Base-by-base conservation (phyloP, 2,888 invertebrate genomes). In the Megastigmus dorsalis region DNA sequence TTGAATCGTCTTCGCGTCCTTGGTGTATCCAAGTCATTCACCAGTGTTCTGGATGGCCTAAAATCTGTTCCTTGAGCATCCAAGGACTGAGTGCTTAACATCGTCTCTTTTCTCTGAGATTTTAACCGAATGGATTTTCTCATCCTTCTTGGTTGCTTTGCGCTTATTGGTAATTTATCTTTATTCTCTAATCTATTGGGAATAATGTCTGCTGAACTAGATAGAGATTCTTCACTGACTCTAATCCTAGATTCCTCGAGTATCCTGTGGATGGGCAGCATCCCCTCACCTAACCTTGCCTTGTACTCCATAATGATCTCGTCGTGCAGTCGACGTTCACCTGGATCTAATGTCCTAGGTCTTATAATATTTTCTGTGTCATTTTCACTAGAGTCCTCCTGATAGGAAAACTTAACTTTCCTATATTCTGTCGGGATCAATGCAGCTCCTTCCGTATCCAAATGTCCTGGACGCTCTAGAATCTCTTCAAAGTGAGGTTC, bases 171-270 rank as follows among this genome's bases (percentile, higher is more conserved):
- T 10, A 54, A 3, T n/a, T 55, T 66, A 3, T 13, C 18, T 38
- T 10, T 73, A 13, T n/a, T 52, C 33, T 36, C 55, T 6, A 71
- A 18, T 18, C 75, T 50, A n/a, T 79, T 79, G 4, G 77, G 77
- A 20, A 77, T 77, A n/a, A 73, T 50, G 15, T 75, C 70, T 0
- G 70, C 48, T 0, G 28, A 28, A 13, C 65, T 55, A 15, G 66
- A 45, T 38, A 69, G 54, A 3, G 69, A 65, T 6, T 75, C 70
- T 20, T 70, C 70, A 62, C 75, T 69, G 0, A 86, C 82, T 28
- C 85, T 78, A 0, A 84, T 76, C 48, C 84, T 80, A 5, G 86
- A 85, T 28, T 86, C 86, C 60, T 85, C 84, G 45, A 84, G 78
- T 23, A 85, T 80, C 38, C 82, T 81, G 62, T 84, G 84, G 65